Percentiles rank a stretch among this genome's conserved stretches.
These are phyloP conservation scores for Merluccius polli DNA, from an alignment of 2,797 vertebrate genomes.

Conservation along the genomic window DNA sequence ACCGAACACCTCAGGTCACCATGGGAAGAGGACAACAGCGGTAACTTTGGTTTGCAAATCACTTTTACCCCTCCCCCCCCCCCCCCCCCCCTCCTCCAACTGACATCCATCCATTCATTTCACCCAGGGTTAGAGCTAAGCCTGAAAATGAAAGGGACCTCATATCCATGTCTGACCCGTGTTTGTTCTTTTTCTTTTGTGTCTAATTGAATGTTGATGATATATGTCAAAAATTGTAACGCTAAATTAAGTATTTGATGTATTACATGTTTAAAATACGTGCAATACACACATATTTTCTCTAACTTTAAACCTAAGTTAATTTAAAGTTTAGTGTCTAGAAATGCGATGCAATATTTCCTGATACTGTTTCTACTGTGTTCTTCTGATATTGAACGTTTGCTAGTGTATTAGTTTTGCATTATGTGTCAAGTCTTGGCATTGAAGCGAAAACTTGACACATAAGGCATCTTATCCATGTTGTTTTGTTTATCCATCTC, in stretches of 20 bases:
- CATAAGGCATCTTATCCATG: not conserved
- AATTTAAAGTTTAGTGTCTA: not conserved
- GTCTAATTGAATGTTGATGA: constrained; percentile 12
- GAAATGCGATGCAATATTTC: not conserved
- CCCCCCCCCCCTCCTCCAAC: constrained; percentile 39
- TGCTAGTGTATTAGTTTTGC: not conserved
- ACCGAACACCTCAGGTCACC: constrained; percentile 82
- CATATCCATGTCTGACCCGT: constrained; percentile 2
- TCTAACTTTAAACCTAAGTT: not conserved
- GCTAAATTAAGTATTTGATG: not conserved
- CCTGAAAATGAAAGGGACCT: constrained; percentile 17
- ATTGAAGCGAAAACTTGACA: not conserved
- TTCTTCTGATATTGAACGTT: not conserved
- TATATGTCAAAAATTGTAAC: not conserved
- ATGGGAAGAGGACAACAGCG: constrained; percentile 83
- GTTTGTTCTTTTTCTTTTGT: constrained; percentile 34
- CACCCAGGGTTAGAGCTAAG: constrained; percentile 69
- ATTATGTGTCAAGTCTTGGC: not conserved
- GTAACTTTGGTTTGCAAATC: constrained; percentile 85
- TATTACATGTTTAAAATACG: not conserved
- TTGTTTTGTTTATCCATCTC: not conserved
- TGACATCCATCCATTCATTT: constrained; percentile 75
- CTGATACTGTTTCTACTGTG: not conserved
- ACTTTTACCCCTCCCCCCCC: constrained; percentile 47
- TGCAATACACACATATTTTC: no score